Conservation (phyloP, 2,113 vertebrate species). For the Hippocampus mohnikei region DNA sequence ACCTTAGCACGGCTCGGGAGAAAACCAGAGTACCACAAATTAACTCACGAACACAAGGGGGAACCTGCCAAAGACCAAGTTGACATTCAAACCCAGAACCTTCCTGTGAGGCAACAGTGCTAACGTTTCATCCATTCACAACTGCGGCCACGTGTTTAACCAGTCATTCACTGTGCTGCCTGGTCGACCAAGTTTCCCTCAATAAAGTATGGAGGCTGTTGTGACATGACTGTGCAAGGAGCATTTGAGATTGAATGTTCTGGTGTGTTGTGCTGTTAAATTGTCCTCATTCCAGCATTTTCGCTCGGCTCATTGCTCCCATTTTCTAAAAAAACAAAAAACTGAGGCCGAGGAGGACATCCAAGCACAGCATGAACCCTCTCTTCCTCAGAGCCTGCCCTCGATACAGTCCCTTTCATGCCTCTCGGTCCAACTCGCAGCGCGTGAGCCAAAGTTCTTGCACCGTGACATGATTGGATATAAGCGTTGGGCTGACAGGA, state of each 20-base stretch:
- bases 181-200: background rate
- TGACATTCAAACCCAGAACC: no score
- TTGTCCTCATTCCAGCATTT: background rate
- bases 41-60: no score
- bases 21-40: no score
- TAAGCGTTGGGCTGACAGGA: slow-evolving; percentile 14
- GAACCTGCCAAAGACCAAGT: no score
- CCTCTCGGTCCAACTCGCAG: slow-evolving; percentile 37
- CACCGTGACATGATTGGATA: slow-evolving; percentile 25
- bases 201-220: background rate
- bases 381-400: slow-evolving; percentile 26
- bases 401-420: slow-evolving; percentile 26
- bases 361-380: slow-evolving; percentile 18
- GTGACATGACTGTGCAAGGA: background rate
- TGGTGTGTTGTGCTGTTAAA: slow-evolving; percentile 2
- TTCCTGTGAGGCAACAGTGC: background rate
- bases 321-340: slow-evolving; percentile 9
- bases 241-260: background rate
- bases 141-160: background rate
- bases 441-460: slow-evolving; percentile 36
- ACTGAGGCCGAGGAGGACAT: slow-evolving; percentile 18
- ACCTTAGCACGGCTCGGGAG: no score
- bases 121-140: background rate
- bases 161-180: background rate
- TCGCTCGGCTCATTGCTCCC: slow-evolving; percentile 9